A percentile compares a stretch with the other conserved stretches of the same genome.
phyloP scores from a whole-genome alignment of 2,797 vertebrate genomes.

The Schizopygopsis pylzovi region DNA sequence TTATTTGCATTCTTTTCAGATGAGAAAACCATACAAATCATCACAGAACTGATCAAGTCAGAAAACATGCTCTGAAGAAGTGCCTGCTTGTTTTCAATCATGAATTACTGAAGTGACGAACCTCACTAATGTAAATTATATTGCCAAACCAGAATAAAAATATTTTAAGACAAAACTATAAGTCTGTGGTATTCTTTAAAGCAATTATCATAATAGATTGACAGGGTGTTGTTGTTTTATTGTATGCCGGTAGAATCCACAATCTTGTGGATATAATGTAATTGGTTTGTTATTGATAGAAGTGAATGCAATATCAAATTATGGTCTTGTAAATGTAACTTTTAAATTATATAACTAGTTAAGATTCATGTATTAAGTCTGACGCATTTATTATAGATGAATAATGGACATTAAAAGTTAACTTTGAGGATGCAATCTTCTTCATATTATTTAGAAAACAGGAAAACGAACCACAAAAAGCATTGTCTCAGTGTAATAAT shows the following conservation, averaged over 20 bases:
- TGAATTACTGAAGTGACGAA: neutral
- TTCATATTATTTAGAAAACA: neutral
- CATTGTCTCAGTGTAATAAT: neutral
- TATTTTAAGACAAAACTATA: constrained; percentile 46
- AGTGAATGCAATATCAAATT: neutral
- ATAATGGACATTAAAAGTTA: neutral
- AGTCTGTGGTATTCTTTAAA: constrained; percentile 17
- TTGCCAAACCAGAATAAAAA: constrained; percentile 56
- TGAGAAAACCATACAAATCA: constrained; percentile 89
- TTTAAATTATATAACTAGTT: neutral
- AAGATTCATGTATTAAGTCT: neutral
- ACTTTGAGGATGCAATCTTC: neutral
- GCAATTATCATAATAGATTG: neutral
- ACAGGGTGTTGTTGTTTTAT: neutral
- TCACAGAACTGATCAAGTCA: constrained; percentile 90
- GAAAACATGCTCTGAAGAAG: constrained; percentile 74
- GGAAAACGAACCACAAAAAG: neutral
- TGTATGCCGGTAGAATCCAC: neutral
- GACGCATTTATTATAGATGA: neutral
- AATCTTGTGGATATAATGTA: neutral
- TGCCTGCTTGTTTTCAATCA: neutral
- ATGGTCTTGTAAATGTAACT: neutral
- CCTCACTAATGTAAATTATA: constrained; percentile 32
- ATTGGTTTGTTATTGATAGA: constrained; percentile 25
- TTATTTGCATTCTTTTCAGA: constrained; percentile 72